Base-by-base conservation (phyloP, 2,888 invertebrate genomes). In the Diaprepes abbreviatus region DNA sequence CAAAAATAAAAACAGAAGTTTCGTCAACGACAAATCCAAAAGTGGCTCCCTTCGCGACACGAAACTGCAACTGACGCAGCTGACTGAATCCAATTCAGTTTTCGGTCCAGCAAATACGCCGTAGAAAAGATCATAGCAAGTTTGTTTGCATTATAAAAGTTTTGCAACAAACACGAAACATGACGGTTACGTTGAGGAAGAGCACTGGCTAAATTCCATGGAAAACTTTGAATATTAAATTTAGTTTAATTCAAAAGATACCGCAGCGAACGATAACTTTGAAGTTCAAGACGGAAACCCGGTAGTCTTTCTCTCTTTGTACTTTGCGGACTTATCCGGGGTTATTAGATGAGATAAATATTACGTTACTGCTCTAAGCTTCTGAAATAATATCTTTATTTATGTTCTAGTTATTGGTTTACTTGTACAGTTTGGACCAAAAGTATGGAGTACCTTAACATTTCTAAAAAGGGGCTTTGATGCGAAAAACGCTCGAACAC, bases 61-160 rank as follows among this genome's bases (percentile, higher is more conserved):
- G 69, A 72, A 62, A 71, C 74, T 76, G 77, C 72, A 76, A 75
- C 73, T 76, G 76, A 75, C 77, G 74, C 73, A 66, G 66, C 72
- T 71, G 70, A 73, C 72, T 71, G 74, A 70, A 71, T 72, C 63
- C 70, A 63, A 70, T 74, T 77, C 74, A 74, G 43, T 63, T 66
- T 58, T 38, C 73, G 70, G 69, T 66, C 70, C 70, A 72, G 73
- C 52, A 57, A 72, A 57, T 69, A 60, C 72, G 73, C 70, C 70
- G 73, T 71, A 63, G 63, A 72, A 76, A 75, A 76, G 75, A 76
- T 73, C 75, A 73, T 71, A 67, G 73, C 72, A 73, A 75, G 75
- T 75, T 76, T 70, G 71, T 67, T 64, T 74, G 73, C 72, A 70
- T 77, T 71, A 68, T 66, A 62, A 73, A 76, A 76, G 71, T 74